Evolutionary conservation across 2,888 invertebrate genomes (phyloP).

Genomic region (Elmis aenea): DNA sequence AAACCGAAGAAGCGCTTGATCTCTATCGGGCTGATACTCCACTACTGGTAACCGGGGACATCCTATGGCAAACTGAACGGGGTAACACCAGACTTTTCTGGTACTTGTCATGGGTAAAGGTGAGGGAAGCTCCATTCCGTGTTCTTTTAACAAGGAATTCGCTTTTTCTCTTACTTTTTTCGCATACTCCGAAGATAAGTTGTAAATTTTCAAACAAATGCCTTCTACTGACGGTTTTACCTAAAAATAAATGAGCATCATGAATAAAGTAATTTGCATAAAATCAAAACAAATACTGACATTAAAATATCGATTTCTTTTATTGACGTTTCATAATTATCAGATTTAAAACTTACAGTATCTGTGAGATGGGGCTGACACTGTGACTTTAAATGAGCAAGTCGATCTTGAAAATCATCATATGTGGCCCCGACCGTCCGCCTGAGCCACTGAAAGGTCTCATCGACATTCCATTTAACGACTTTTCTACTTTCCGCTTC

Average conservation of each 20-base stretch:
- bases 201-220: conserved; percentile 90
- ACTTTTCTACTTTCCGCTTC: conserved; percentile 92
- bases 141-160: conserved; percentile 77
- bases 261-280: neutral
- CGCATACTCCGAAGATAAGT: conserved; percentile 86
- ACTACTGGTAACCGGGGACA: conserved; percentile 81
- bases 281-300: no score
- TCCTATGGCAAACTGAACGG: conserved; percentile 83
- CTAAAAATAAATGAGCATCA: conserved; percentile 20
- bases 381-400: conserved; percentile 87
- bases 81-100: conserved; percentile 93
- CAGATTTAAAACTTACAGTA: conserved; percentile 54
- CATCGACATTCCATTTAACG: conserved; percentile 98
- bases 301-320: no score
- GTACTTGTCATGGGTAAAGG: conserved; percentile 62
- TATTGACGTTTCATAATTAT: no score
- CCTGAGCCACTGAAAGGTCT: conserved; percentile 93
- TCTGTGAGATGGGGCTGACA: conserved; percentile 95
- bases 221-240: conserved; percentile 91
- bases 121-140: conserved; percentile 62
- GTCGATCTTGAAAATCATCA: conserved; percentile 85
- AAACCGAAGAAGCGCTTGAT: conserved; percentile 80
- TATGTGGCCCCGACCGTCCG: conserved; percentile 90
- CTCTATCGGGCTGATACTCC: conserved; percentile 81
- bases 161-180: conserved; percentile 87